Percentiles rank a stretch among this genome's conserved stretches.
Evolutionary conservation across 2,113 vertebrate genomes (phyloP).

Genomic region (Scomber colias): DNA sequence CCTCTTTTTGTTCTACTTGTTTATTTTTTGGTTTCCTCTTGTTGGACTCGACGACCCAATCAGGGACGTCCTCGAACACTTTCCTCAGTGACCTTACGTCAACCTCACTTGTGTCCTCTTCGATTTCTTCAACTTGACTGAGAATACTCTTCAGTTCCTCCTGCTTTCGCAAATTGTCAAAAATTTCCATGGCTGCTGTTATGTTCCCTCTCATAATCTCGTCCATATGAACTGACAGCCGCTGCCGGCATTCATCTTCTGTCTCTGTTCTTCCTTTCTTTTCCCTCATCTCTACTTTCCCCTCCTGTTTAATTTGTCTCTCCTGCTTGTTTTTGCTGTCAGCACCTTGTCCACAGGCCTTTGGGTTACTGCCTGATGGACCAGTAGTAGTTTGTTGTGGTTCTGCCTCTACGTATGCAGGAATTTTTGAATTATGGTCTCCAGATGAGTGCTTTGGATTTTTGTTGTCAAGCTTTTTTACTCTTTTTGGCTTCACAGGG

Average conservation of each 20-base stretch:
- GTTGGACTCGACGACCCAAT: slow-evolving; percentile 82
- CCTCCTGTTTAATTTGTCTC: slow-evolving; percentile 25
- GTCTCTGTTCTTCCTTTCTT: slow-evolving; percentile 86
- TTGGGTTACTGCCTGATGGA: neutral
- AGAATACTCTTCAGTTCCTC: slow-evolving; percentile 91
- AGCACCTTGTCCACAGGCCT: slow-evolving; percentile 18
- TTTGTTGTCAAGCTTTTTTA: slow-evolving; percentile 60
- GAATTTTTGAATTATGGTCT: slow-evolving; percentile 8
- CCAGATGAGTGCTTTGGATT: slow-evolving; percentile 11
- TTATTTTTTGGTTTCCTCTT: slow-evolving; percentile 54
- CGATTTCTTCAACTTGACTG: slow-evolving; percentile 88
- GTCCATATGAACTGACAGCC: slow-evolving; percentile 92
- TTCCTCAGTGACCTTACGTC: slow-evolving; percentile 86
- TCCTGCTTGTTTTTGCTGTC: slow-evolving; percentile 13
- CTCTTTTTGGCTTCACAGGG: slow-evolving; percentile 80
- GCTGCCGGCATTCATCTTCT: slow-evolving; percentile 88
- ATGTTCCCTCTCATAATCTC: slow-evolving; percentile 91
- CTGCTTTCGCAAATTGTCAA: slow-evolving; percentile 88
- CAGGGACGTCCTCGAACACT: slow-evolving; percentile 90
- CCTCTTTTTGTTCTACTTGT: slow-evolving; percentile 53
- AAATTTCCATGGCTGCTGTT: slow-evolving; percentile 87
- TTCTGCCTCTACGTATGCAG: slow-evolving; percentile 11
- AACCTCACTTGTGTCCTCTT: slow-evolving; percentile 87
- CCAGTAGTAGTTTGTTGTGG: neutral
- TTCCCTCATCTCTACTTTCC: slow-evolving; percentile 85